Percentiles rank a stretch among this genome's conserved stretches.
Conservation (phyloP, 1,140 invertebrate genomes). For the Druon quercuslanigerum region DNA sequence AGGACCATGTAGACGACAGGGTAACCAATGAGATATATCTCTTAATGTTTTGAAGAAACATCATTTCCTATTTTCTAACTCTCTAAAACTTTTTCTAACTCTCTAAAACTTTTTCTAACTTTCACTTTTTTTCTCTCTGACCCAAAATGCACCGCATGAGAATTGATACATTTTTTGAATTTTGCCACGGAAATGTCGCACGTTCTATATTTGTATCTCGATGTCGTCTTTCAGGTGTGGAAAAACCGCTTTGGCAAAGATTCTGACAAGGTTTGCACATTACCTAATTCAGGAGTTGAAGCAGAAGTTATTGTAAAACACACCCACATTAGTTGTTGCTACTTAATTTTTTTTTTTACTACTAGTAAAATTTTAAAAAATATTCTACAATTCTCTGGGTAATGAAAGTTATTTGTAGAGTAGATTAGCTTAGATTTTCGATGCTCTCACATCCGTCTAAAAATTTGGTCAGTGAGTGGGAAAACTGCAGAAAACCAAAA, state of each 20-base stretch:
- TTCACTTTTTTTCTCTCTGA: slow-evolving; percentile 17
- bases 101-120: not conserved
- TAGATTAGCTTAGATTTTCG: too few relatives aligned
- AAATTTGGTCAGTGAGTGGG: too few relatives aligned
- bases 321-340: not conserved
- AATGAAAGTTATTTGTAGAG: too few relatives aligned
- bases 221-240: slow-evolving; percentile 25
- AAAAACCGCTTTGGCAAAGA: slow-evolving; percentile 19
- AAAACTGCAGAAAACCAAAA: too few relatives aligned
- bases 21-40: not conserved
- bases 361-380: too few relatives aligned
- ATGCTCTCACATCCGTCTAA: too few relatives aligned
- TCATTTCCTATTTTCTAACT: slow-evolving; percentile 25
- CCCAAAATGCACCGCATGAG: slow-evolving; percentile 22
- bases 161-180: not conserved
- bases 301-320: not conserved
- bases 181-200: slow-evolving; percentile 1
- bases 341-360: not conserved
- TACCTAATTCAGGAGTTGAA: not conserved
- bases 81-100: not conserved
- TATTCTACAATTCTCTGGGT: too few relatives aligned
- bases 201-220: slow-evolving; percentile 34
- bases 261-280: slow-evolving; percentile 28
- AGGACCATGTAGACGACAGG: not conserved
- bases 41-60: not conserved